Evolutionary conservation across 1,140 invertebrate genomes (phyloP), one percentile per base, ranked within the genome.

Genomic region (Neotoxoptera formosana): DNA sequence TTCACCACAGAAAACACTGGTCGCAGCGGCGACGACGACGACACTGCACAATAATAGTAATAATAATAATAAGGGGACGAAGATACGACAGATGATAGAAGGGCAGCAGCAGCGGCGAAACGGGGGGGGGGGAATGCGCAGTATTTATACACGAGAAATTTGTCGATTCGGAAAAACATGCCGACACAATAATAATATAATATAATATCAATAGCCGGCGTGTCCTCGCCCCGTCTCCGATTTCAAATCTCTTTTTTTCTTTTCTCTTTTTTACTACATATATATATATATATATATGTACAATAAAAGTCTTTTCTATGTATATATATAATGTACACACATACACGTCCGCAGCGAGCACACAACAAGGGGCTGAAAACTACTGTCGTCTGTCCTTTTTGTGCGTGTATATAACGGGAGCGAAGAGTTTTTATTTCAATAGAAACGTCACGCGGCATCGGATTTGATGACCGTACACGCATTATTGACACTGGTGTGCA

Each of bases 401-500:
- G 60, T 76, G 41, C 41, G 36, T 60, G 89, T 47, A 34, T 92
- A 76, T 48, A 92, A 92, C 76, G 91, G 91, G 60, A 83, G 91
- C 34, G 48, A 47, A 76, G 60, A n/a, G 91, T 92, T 92, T 92
- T 92, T 92, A 92, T 92, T 91, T 92, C 91, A 92, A 92, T 92
- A 92, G 91, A 92, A 92, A 92, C 91, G 91, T 92, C 91, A 92
- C 76, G 91, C 76, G 91, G 76, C 91, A 92, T 92, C 91, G 91
- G 47, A 92, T 92, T 92, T 92, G 91, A 92, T 92, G 91, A 92
- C 91, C 91, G 91, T 92, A 92, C 91, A 92, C 91, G 51, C 67
- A 81, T 92, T 92, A 92, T 92, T 92, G 91, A 92, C 91, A 92
- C 91, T 92, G 91, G 91, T 83, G 91, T 92, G 91, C 91, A 83